Percentiles rank a stretch among this genome's conserved stretches.
phyloP scores from a whole-genome alignment of 2,113 vertebrate genomes.

The Lichenostomus cassidix region DNA sequence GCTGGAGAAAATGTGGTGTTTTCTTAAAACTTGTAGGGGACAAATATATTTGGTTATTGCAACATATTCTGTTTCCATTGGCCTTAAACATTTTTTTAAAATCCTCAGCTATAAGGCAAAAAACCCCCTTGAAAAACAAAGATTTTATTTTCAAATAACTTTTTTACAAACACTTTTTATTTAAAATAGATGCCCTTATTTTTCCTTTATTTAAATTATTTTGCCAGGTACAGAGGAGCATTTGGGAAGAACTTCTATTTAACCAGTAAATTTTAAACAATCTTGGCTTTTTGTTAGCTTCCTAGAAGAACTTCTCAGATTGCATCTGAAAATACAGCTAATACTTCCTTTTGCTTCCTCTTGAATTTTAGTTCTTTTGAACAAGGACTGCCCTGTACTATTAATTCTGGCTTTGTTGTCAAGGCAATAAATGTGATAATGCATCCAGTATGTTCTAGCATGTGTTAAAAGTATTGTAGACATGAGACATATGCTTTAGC shows the following conservation, averaged over 20 bases:
- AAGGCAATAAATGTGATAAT: constrained; percentile 53
- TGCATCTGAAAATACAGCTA: background rate
- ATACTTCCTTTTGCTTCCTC: background rate
- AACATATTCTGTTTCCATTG: background rate
- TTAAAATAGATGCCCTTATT: background rate
- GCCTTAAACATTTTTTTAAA: background rate
- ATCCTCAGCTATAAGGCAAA: background rate
- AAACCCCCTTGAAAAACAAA: background rate
- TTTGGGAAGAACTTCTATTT: background rate
- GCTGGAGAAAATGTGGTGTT: background rate
- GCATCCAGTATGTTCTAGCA: constrained; percentile 34
- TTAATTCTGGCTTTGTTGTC: constrained; percentile 57
- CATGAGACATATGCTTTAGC: constrained; percentile 27
- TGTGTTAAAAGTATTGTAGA: constrained; percentile 48
- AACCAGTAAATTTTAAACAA: background rate
- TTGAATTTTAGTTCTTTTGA: background rate
- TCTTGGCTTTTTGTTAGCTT: background rate
- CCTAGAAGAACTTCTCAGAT: background rate
- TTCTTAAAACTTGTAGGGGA: background rate
- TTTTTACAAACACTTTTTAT: background rate
- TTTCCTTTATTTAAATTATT: background rate
- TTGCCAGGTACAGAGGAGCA: background rate
- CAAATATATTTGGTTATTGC: background rate
- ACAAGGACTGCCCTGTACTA: background rate
- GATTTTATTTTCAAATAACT: background rate